phyloP scores from a whole-genome alignment of 1,140 invertebrate species.

The Zaprionus gabonicus region DNA sequence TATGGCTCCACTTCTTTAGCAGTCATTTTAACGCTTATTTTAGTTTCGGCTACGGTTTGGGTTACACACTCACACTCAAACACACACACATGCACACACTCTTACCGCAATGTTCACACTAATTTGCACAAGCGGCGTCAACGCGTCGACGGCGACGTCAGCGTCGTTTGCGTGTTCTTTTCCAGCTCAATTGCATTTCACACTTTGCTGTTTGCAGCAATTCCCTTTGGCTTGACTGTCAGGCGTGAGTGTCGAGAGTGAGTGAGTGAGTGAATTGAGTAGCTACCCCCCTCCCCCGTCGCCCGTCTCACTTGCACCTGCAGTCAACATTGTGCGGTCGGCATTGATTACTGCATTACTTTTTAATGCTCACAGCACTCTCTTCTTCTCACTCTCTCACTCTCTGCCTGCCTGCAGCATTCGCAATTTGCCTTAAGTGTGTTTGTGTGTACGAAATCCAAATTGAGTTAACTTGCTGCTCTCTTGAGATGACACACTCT shows the following conservation, averaged over 20 bases:
- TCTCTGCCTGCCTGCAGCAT: neutral
- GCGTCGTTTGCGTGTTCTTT: conserved; percentile 47
- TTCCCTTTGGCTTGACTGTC: conserved; percentile 24
- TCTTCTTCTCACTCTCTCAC: neutral
- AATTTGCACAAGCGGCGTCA: conserved; percentile 61
- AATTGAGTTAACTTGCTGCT: neutral
- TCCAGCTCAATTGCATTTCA: conserved; percentile 71
- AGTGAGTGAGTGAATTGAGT: neutral
- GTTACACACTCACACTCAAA: conserved; percentile 40
- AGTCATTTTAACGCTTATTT: conserved; percentile 83
- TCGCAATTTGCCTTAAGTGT: neutral
- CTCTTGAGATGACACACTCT: no score
- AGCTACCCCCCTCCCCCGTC: neutral
- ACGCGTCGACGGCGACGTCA: conserved; percentile 25
- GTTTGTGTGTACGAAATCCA: neutral
- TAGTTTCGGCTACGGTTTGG: conserved; percentile 64
- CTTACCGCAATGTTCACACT: conserved; percentile 69
- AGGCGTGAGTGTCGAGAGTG: conserved; percentile 22
- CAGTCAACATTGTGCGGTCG: conserved; percentile 8
- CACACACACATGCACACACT: conserved; percentile 12
- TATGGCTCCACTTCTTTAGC: conserved; percentile 61
- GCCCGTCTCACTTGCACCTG: no score
- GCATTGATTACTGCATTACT: conserved; percentile 26
- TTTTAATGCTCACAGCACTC: conserved; percentile 9
- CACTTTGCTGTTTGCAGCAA: conserved; percentile 37